Evolutionary conservation across 2,888 invertebrate genomes (phyloP).

Genomic region (Andrena minutula): DNA sequence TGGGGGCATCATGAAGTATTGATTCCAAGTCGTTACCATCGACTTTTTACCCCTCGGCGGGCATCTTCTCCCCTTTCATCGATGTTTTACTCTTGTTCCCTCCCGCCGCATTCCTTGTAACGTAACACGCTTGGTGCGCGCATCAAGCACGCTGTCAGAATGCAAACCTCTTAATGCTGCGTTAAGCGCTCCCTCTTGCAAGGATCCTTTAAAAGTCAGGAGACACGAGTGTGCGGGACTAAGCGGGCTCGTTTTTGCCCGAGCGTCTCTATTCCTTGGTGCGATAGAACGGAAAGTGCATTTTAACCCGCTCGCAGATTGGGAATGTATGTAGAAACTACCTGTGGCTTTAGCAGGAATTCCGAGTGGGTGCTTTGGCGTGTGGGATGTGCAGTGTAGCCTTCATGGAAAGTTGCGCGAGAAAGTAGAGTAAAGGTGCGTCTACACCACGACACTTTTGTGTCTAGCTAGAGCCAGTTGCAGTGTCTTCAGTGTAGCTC

Average conservation of each 20-base stretch:
- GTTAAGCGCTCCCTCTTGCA: neutral
- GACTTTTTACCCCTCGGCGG: slow-evolving; percentile 57
- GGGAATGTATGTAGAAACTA: too few relatives aligned
- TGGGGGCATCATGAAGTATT: slow-evolving; percentile 54
- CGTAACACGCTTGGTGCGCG: slow-evolving; percentile 45
- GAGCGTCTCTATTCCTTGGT: neutral
- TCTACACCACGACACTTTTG: too few relatives aligned
- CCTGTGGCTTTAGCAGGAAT: too few relatives aligned
- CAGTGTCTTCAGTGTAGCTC: too few relatives aligned
- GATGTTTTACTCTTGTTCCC: slow-evolving; percentile 56
- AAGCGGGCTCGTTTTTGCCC: neutral
- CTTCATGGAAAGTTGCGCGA: too few relatives aligned
- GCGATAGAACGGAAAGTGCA: neutral
- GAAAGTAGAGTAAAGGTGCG: too few relatives aligned
- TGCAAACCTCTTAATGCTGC: slow-evolving; percentile 43
- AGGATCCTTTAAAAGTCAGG: slow-evolving; percentile 9
- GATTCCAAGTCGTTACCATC: slow-evolving; percentile 60
- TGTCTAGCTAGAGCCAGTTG: too few relatives aligned
- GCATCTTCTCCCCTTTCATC: slow-evolving; percentile 55
- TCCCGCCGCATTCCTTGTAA: slow-evolving; percentile 60
- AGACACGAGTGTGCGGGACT: neutral
- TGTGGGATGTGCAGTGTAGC: too few relatives aligned
- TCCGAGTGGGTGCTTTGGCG: too few relatives aligned
- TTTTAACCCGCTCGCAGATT: neutral
- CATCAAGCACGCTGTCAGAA: slow-evolving; percentile 49